A percentile compares a stretch with the other conserved stretches of the same genome.
phyloP scores from a whole-genome alignment of 30 jellyfish, hydroid and myxozoan genomes.

The Rhopilema esculentum region DNA sequence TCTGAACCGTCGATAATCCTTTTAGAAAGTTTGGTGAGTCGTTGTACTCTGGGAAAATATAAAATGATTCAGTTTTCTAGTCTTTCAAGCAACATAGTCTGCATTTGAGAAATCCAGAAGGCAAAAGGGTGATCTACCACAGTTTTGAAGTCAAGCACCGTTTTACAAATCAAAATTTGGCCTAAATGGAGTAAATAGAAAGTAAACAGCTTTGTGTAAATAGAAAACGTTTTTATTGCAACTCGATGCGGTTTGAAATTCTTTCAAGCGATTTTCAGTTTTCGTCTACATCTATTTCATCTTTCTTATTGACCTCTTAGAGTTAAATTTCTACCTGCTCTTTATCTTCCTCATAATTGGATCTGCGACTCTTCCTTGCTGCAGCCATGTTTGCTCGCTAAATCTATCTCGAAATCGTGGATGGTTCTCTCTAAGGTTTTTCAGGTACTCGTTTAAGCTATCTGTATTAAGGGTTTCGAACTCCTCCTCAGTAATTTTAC shows the following conservation, averaged over 20 bases:
- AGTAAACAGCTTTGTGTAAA: too few species aligned
- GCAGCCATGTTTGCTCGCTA: conserved; percentile 90
- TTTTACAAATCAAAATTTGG: neutral
- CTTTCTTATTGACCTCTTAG: neutral
- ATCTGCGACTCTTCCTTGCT: conserved; percentile 78
- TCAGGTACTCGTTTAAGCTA: conserved; percentile 81
- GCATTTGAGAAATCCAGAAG: neutral
- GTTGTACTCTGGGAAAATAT: conserved; percentile 67
- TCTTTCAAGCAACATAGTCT: neutral
- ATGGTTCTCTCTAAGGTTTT: conserved; percentile 67
- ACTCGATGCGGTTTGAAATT: too few species aligned
- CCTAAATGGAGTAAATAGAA: too few species aligned
- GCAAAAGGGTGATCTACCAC: neutral
- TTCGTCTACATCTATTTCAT: too few species aligned
- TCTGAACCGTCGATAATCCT: conserved; percentile 90
- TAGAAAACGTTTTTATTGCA: too few species aligned
- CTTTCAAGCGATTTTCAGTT: too few species aligned
- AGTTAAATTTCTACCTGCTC: conserved; percentile 60
- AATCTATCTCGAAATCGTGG: conserved; percentile 88
- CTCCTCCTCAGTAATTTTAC: conserved; percentile 80
- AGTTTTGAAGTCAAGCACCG: too few species aligned
- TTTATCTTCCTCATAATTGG: conserved; percentile 87
- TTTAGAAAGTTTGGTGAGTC: conserved; percentile 81
- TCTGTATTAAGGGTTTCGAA: conserved; percentile 80
- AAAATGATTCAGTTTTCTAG: neutral